Evolutionary conservation across 2,888 invertebrate genomes (phyloP).

Genomic region (Lucinisca nassula): DNA sequence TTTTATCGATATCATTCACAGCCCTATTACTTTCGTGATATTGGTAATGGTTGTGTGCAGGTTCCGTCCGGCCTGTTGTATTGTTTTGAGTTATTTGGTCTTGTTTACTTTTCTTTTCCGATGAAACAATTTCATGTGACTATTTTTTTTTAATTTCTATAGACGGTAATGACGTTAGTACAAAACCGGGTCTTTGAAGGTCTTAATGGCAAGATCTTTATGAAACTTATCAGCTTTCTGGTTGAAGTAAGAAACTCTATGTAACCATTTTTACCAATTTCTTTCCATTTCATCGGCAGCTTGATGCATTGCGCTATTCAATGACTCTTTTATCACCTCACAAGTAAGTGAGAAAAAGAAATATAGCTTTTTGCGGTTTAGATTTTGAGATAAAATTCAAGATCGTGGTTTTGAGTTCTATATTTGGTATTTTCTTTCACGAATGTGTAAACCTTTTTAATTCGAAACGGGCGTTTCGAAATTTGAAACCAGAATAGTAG

Average conservation of each 20-base stretch:
- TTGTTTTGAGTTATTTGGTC: too few relatives aligned
- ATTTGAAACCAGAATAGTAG: neutral
- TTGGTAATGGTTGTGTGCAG: too few relatives aligned
- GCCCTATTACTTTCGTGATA: too few relatives aligned
- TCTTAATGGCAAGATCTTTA: neutral
- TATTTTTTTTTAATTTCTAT: too few relatives aligned
- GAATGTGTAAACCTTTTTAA: neutral
- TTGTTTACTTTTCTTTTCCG: too few relatives aligned
- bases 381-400: neutral
- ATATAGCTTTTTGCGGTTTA: neutral
- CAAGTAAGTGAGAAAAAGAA: slow-evolving; percentile 8
- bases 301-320: neutral
- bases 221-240: neutral
- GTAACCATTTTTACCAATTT: neutral
- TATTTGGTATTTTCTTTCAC: neutral
- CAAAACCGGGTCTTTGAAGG: neutral
- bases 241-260: neutral
- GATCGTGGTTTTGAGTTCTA: neutral
- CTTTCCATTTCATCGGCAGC: neutral
- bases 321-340: slow-evolving; percentile 7
- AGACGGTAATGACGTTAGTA: too few relatives aligned
- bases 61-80: too few relatives aligned
- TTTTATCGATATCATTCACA: too few relatives aligned
- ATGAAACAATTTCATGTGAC: too few relatives aligned
- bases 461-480: neutral